These are phyloP conservation scores for Probosciger aterrimus DNA, from an alignment of 2,113 vertebrate genomes.

Conservation along the genomic window DNA sequence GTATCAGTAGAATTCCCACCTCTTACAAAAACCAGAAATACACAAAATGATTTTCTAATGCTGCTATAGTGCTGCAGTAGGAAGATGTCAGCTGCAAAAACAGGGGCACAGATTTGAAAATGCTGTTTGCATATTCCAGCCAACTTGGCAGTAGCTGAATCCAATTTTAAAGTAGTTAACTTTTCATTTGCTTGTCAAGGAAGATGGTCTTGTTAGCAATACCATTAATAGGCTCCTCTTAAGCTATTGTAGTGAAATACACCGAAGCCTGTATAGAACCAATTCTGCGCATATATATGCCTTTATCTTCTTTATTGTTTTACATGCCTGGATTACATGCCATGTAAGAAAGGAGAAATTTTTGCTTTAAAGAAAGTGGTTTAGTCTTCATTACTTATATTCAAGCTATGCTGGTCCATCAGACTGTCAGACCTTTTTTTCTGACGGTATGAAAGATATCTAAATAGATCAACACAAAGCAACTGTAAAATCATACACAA, in stretches of 20 bases:
- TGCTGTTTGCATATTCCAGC: not conserved
- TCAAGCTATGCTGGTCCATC: not conserved
- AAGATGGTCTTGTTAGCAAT: not conserved
- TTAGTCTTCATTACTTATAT: not conserved
- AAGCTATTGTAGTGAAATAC: not conserved
- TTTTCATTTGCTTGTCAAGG: not conserved
- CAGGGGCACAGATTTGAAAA: not conserved
- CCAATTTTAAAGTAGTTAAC: not conserved
- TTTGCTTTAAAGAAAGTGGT: not conserved
- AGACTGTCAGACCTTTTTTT: not conserved
- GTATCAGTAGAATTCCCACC: not conserved
- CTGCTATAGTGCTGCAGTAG: not conserved
- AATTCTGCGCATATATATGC: not conserved
- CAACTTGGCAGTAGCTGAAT: not conserved
- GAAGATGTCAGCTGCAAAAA: not conserved
- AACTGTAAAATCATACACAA: not conserved
- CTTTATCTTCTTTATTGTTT: not conserved
- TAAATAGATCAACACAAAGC: not conserved
- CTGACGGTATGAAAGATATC: not conserved
- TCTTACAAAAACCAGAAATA: not conserved
- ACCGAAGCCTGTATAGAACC: not conserved
- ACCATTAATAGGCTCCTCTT: not conserved
- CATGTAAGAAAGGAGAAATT: not conserved
- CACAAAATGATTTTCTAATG: not conserved
- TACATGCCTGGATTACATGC: not conserved